Conservation (phyloP, 2,888 invertebrate species). For the Pyrochroa serraticornis region DNA sequence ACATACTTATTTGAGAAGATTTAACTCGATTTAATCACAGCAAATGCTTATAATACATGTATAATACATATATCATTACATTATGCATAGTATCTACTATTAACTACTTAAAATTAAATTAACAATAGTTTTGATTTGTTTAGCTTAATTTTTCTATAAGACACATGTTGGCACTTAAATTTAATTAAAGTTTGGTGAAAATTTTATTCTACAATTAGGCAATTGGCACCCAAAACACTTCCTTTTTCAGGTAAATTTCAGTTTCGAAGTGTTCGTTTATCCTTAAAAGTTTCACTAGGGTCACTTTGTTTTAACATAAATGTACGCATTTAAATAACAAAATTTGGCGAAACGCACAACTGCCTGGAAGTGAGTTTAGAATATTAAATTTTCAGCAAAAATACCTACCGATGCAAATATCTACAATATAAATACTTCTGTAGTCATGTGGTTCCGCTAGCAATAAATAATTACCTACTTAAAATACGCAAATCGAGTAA, state of each 20-base stretch:
- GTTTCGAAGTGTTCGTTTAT: not conserved
- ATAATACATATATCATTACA: constrained; percentile 20
- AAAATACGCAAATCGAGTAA: not conserved
- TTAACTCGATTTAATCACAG: constrained; percentile 26
- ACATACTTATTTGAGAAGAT: constrained; percentile 19
- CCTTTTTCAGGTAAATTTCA: not conserved
- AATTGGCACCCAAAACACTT: no score
- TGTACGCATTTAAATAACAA: no score
- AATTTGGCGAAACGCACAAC: no score
- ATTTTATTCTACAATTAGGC: constrained; percentile 1
- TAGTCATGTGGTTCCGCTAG: constrained; percentile 19
- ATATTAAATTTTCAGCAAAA: not conserved
- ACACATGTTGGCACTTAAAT: constrained; percentile 22
- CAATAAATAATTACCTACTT: constrained; percentile 17
- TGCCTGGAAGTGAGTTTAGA: no score
- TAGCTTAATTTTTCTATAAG: constrained; percentile 16
- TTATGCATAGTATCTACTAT: not conserved
- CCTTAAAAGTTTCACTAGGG: not conserved
- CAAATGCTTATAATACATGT: constrained; percentile 28
- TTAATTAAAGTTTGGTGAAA: not conserved
- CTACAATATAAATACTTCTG: constrained; percentile 2
- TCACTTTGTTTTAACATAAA: not conserved
- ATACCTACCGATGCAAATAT: not conserved
- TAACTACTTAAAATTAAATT: not conserved
- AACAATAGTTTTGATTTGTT: constrained; percentile 6